Conservation (phyloP, 2,113 vertebrate species). For the Anser brachyrhynchus region DNA sequence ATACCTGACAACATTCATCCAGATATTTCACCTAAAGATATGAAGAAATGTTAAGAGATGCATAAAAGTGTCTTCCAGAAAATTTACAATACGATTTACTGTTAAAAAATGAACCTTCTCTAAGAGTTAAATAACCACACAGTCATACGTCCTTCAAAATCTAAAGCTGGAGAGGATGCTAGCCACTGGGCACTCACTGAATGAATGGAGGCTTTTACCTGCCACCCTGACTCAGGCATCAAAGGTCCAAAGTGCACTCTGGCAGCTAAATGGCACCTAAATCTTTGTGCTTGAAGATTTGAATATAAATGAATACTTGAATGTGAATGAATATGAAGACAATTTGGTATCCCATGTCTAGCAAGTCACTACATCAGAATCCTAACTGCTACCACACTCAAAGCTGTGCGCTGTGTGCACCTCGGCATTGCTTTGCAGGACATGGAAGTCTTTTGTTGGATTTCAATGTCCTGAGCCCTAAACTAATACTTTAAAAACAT, state of each 20-base stretch:
- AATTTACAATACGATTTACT: not conserved
- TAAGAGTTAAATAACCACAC: not conserved
- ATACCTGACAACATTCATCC: not conserved
- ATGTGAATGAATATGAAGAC: not conserved
- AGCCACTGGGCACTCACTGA: not conserved
- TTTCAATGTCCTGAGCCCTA: not conserved
- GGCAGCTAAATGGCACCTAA: fast-evolving
- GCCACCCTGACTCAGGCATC: not conserved
- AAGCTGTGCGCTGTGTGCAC: fast-evolving
- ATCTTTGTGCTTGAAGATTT: not conserved
- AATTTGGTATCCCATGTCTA: not conserved
- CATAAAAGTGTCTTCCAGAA: not conserved
- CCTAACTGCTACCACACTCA: not conserved
- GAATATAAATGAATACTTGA: not conserved
- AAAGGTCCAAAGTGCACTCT: not conserved
- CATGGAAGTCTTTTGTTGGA: not conserved
- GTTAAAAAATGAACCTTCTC: not conserved
- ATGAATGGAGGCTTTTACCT: not conserved
- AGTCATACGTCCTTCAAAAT: not conserved
- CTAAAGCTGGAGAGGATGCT: not conserved
- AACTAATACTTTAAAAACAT: not conserved
- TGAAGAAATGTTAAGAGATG: not conserved
- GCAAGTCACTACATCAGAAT: not conserved
- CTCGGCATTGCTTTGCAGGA: not conserved
- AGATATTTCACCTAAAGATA: not conserved